A percentile compares a stretch with the other conserved stretches of the same genome.
These are phyloP conservation scores for Ptychodera flava DNA, from an alignment of 35 echinoderm and acorn worm species.

Conservation along the genomic window DNA sequence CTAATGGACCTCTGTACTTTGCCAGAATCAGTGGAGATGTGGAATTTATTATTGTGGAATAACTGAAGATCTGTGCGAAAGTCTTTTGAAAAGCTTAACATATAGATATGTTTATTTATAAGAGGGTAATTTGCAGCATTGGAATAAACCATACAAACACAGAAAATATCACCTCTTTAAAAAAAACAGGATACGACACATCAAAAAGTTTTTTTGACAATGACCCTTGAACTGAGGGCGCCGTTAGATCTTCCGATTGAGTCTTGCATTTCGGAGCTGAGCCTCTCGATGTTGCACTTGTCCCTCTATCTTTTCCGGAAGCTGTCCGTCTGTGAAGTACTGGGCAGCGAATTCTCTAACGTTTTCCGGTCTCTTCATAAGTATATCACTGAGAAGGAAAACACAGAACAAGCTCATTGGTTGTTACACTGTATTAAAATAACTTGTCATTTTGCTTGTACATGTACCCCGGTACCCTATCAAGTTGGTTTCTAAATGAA, in stretches of 20 bases:
- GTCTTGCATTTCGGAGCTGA: slow-evolving; percentile 63
- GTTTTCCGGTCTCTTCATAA: slow-evolving; percentile 83
- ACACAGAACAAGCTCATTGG: neutral
- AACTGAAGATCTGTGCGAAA: too few relatives aligned
- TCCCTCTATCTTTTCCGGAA: slow-evolving; percentile 55
- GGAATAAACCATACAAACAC: too few relatives aligned
- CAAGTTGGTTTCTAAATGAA: neutral
- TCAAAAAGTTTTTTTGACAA: too few relatives aligned
- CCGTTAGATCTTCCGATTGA: slow-evolving; percentile 58
- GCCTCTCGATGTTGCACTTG: slow-evolving; percentile 76
- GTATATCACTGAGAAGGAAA: slow-evolving; percentile 55
- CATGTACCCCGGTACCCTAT: neutral
- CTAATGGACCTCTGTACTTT: too few relatives aligned
- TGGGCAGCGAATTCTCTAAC: slow-evolving; percentile 91
- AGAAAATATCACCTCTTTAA: too few relatives aligned
- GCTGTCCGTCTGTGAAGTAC: slow-evolving; percentile 76
- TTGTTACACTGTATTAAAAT: neutral
- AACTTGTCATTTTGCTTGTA: neutral
- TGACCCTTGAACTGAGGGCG: too few relatives aligned
- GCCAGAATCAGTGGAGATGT: too few relatives aligned
- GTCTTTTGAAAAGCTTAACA: too few relatives aligned
- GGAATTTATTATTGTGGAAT: too few relatives aligned
- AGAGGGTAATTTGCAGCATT: too few relatives aligned
- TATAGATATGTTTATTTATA: too few relatives aligned
- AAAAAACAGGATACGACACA: too few relatives aligned